Base-by-base conservation (phyloP, 2,888 invertebrate species). In the Tetragonula carbonaria region DNA sequence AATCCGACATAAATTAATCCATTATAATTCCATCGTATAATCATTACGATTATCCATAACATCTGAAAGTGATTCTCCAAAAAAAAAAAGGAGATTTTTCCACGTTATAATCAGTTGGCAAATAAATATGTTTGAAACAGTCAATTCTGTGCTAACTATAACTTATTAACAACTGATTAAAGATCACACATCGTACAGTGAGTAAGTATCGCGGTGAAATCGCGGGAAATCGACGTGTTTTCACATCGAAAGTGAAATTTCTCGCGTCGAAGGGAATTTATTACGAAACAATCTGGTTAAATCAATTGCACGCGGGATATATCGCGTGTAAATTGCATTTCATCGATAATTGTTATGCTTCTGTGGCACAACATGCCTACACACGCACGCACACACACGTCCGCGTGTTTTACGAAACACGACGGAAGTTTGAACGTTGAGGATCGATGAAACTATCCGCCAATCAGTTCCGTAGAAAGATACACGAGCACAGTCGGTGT, bases 401-500 rank as follows among this genome's bases (percentile, higher is more conserved):
- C n/a, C 57, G 51, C 5, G 16, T 4, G n/a, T 38, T 72, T 57
- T 72, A 11, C 16, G n/a, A n/a, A n/a, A 18, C 2, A 55, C 6
- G 16, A 50, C 6, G 23, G 8, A 13, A 21, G 45, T 23, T 16
- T 16, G 23, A 4, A 33, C 21, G 16, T 16, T 33, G 4, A 33
- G 21, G 8, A 23, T 38, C 72, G 13, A 72, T 11, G 45, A 13
- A 33, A 28, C 45, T 45, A 23, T 50, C 23, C 23, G 45, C 71
- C 57, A 33, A 80, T 68, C 65, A 45, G 67, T 74, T 45, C 82
- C 82, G 80, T 67, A 33, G 78, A 85, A 74, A 75, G 63, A 75
- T 87, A 74, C 80, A 70, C 57, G 67, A 6, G 33, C 33, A 18
- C 78, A 76, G 85, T 86, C 83, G 83, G 84, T 78, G 80, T 62